Evolutionary conservation across 2,888 invertebrate species (phyloP), one percentile per base, ranked within the genome.

Genomic region (Gerris lacustris): DNA sequence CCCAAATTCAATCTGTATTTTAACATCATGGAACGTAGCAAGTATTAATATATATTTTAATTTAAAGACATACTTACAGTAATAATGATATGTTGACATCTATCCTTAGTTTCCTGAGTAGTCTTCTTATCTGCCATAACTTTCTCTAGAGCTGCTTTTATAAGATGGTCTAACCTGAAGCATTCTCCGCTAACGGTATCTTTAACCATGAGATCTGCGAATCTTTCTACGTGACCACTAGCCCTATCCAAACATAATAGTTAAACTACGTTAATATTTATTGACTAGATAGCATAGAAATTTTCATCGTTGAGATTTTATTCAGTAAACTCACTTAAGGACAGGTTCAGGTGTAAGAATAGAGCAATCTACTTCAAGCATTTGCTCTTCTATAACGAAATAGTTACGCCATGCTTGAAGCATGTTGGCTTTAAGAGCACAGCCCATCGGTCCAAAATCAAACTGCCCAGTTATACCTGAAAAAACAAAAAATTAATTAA

Each of bases 371-470:
- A 99, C 96, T 82, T 99, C 98, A 70, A 99, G 83, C 97, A 99
- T 98, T 80, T 96, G 94, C 80, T 99, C 99, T 79, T 97, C 96
- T 15, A 98, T 84, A 43, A 99, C 90, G 79, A 99, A 99, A 81
- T 92, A 94, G 77, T 92, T 94, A 73, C 97, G 86, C 99, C 99
- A 99, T 6, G 89, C 83, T 77, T 90, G 88, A 47, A 99, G 83
- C 79, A 99, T 87, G 80, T 99, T 99, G 31, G 94, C 88, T 81
- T 99, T 99, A 72, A 98, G 87, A 0, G 97, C 96, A 83, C 98
- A 99, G 5, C 99, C 99, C 96, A 99, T 97, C 0, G 99, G 99
- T 0, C 99, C 99, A 81, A 96, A 99, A 82, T 99, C 99, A 82
- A 93, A 98, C 79, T 97, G 94, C 0, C 97, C 87, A 77, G 85